phyloP scores from a whole-genome alignment of 2,113 vertebrate species.

The Tachycineta bicolor region DNA sequence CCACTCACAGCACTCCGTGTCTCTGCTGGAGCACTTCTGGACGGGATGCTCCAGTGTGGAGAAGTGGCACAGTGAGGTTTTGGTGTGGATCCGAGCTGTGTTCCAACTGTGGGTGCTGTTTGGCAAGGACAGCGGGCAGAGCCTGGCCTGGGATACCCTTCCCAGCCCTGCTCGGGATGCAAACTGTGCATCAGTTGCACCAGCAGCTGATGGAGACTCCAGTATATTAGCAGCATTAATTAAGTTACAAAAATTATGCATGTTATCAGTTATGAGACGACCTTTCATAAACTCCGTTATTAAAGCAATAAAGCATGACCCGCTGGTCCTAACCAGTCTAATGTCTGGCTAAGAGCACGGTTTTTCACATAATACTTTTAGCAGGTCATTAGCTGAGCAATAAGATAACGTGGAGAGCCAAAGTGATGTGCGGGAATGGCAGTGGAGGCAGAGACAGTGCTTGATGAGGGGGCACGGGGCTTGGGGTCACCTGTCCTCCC shows the following conservation, averaged over 20 bases:
- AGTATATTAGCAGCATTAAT: slow-evolving; percentile 62
- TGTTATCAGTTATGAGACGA: slow-evolving; percentile 37
- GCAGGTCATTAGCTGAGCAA: slow-evolving; percentile 62
- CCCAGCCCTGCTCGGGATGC: neutral
- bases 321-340: slow-evolving; percentile 35
- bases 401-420: slow-evolving; percentile 34
- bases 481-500: neutral
- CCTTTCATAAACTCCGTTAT: slow-evolving; percentile 54
- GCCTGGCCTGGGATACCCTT: neutral
- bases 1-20: neutral
- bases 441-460: neutral
- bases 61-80: neutral
- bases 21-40: neutral
- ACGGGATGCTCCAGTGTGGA: accelerated
- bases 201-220: slow-evolving; percentile 61
- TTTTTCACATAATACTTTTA: slow-evolving; percentile 44
- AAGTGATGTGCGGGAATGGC: neutral
- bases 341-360: slow-evolving; percentile 39
- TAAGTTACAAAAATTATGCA: slow-evolving; percentile 64
- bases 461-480: neutral
- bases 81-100: neutral
- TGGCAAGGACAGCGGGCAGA: neutral
- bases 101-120: neutral
- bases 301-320: slow-evolving; percentile 57
- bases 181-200: slow-evolving; percentile 29